Base-by-base conservation (phyloP, 2,113 vertebrate genomes). In the Hippocampus guttulatus region DNA sequence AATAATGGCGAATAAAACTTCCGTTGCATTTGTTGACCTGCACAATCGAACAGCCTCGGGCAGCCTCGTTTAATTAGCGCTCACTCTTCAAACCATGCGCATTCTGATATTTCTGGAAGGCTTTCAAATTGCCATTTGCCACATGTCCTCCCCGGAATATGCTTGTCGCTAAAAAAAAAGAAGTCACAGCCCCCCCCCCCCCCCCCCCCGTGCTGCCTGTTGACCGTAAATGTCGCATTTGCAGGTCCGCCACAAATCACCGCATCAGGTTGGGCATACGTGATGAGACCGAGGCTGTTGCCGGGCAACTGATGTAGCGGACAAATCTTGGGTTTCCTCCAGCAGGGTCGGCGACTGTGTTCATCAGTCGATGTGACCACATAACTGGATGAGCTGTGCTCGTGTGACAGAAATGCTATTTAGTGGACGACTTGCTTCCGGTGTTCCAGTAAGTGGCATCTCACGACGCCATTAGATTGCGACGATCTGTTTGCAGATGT, bases 211-310 rank as follows among this genome's bases (percentile, higher is more conserved):
- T 65, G 64, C 64, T 65, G 43, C 43, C 43, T 49, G 25, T 65
- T 65, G 64, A 65, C 64, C 64, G 64, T 65, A 65, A 49, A 49
- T 27, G 64, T 47, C 43, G 64, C 43, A 65, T 65, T 65, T 65
- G 64, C 64, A 47, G 64, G 64, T 47, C 43, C 43, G 8, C 41
- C 43, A 49, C 43, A 65, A 65, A 65, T 65, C 64, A 49, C 64
- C 8, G 64, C 43, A 65, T 65, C 43, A 47, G 41, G 64, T 65
- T 65, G 64, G 43, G 64, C 41, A 65, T 65, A 47, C 64, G 18
- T 45, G 64, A 65, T 65, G 64, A 65, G 64, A 65, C 64, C 8
- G 41, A 47, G 64, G 43, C 64, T 15, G 64, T 65, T 65, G 64
- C 64, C 14, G 41, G 64, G 64, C 64, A 65, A 65, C 64, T 47